Conservation (phyloP, 2,888 invertebrate species). For the Seira musarum region DNA sequence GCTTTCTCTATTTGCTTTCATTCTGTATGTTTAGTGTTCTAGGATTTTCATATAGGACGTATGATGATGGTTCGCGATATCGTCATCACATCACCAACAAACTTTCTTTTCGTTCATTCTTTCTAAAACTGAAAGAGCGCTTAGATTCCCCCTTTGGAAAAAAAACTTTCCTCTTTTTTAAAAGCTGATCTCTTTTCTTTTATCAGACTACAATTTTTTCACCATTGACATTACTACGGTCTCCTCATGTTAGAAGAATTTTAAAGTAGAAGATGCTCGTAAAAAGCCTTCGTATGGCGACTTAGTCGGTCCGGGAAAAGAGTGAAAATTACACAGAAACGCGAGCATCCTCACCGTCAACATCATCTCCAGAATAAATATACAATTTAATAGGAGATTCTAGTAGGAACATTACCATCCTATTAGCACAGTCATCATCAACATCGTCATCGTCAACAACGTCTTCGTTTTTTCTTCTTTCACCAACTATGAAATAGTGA, state of each 20-base stretch:
- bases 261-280: background rate
- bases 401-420: background rate
- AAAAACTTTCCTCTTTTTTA: no score
- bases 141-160: no score
- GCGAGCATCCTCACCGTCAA: background rate
- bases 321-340: background rate
- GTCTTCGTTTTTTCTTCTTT: background rate
- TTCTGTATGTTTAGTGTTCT: no score
- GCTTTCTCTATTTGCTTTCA: no score
- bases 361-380: background rate
- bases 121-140: no score
- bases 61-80: no score
- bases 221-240: background rate
- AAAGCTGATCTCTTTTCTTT: background rate
- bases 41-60: no score
- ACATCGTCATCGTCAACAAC: slow-evolving; percentile 14
- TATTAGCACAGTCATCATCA: background rate
- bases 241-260: background rate
- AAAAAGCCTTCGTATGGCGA: background rate
- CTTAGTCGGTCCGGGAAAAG: background rate
- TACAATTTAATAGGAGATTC: background rate
- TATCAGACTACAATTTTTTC: background rate
- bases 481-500: background rate
- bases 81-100: no score
- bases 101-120: no score